These are phyloP conservation scores for Tenodera sinensis DNA, from an alignment of 2,888 invertebrate species.

Conservation along the genomic window DNA sequence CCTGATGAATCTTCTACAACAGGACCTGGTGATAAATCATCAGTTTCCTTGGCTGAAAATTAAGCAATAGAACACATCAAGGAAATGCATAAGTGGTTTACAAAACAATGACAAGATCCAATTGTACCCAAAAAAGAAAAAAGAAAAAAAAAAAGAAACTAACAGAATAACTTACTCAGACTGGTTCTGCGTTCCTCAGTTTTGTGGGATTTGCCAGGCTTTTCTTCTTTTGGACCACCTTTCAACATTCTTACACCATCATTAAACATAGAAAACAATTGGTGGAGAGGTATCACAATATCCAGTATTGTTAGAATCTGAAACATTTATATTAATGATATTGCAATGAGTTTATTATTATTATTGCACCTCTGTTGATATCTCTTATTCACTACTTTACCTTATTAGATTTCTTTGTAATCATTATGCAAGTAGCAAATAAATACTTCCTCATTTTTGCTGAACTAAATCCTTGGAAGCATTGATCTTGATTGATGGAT, in stretches of 20 bases:
- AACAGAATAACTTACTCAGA: conserved; percentile 50
- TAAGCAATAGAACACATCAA: not conserved
- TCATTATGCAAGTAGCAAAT: too few relatives aligned
- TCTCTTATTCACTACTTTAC: too few relatives aligned
- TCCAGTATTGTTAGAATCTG: conserved; percentile 83
- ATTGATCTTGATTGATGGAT: too few relatives aligned
- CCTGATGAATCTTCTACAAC: conserved; percentile 67
- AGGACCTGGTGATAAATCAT: conserved; percentile 46
- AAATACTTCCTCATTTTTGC: too few relatives aligned
- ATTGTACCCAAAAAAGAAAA: too few relatives aligned
- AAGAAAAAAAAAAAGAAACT: not conserved
- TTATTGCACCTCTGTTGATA: not conserved
- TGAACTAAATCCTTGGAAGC: too few relatives aligned
- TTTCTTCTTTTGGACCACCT: conserved; percentile 37
- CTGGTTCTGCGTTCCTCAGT: conserved; percentile 47
- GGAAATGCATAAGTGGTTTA: not conserved
- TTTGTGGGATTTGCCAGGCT: conserved; percentile 37
- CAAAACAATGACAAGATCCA: not conserved
- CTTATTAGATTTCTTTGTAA: too few relatives aligned
- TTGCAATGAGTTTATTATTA: not conserved
- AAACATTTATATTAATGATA: conserved; percentile 33
- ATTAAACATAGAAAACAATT: conserved; percentile 86
- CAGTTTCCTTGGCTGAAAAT: not conserved
- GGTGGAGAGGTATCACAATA: conserved; percentile 81
- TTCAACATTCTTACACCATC: conserved; percentile 78